Percentiles rank a stretch among this genome's conserved stretches.
These are phyloP conservation scores for Lissocephala sabroskyi DNA, from an alignment of 2,888 invertebrate genomes.

Conservation along the genomic window DNA sequence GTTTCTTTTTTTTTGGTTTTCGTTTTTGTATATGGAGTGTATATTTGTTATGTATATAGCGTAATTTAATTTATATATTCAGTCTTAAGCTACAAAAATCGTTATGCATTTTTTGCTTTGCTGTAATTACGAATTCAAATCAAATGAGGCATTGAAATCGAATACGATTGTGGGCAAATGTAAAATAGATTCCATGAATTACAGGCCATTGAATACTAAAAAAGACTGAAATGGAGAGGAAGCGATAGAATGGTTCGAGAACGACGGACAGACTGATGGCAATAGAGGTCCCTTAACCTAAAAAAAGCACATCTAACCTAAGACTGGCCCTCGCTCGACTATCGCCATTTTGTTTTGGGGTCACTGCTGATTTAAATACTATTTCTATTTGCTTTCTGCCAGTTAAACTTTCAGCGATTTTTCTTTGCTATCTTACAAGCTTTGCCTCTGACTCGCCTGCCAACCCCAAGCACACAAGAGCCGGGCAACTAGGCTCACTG, in stretches of 20 bases:
- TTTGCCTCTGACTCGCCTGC: slow-evolving; percentile 34
- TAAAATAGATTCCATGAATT: too few species aligned
- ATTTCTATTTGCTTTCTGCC: slow-evolving; percentile 12
- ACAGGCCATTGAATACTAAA: slow-evolving; percentile 26
- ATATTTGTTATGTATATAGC: slow-evolving; percentile 36
- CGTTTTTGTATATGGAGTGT: not conserved
- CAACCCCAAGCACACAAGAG: too few species aligned
- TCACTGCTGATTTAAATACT: not conserved
- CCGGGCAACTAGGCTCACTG: too few species aligned
- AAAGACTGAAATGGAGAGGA: slow-evolving; percentile 16
- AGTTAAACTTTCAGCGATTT: slow-evolving; percentile 25
- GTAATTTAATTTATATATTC: slow-evolving; percentile 59
- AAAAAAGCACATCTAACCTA: too few species aligned
- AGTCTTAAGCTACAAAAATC: slow-evolving; percentile 66
- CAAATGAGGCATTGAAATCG: too few species aligned
- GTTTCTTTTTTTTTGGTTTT: slow-evolving; percentile 6
- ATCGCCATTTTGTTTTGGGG: not conserved
- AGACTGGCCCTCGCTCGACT: too few species aligned
- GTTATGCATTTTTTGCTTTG: slow-evolving; percentile 39
- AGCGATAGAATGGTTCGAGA: not conserved
- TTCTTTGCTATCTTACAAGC: slow-evolving; percentile 41
- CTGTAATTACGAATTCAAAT: slow-evolving; percentile 35
- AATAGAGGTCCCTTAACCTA: too few species aligned
- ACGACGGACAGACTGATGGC: too few species aligned
- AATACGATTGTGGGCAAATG: too few species aligned